phyloP scores from a whole-genome alignment of 2,113 vertebrate genomes.

The Xiphophorus couchianus region DNA sequence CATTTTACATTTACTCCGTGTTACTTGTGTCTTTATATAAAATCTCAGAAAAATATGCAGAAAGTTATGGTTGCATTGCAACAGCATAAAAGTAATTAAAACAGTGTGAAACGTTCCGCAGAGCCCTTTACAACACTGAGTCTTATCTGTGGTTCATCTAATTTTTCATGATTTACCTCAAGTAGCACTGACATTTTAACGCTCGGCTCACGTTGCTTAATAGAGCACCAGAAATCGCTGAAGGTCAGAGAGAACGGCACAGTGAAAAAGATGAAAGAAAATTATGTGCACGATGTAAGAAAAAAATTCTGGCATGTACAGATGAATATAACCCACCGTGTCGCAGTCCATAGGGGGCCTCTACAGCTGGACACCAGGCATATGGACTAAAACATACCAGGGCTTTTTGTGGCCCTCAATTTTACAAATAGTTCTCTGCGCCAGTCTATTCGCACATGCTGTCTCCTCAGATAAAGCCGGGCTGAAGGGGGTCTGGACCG shows the following conservation, averaged over 20 bases:
- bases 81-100: no score
- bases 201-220: background rate
- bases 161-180: background rate
- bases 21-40: no score
- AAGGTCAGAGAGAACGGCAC: conserved; percentile 16
- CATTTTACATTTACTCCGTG: no score
- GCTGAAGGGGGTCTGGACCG: conserved; percentile 25
- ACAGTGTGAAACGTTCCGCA: no score
- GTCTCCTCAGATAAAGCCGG: conserved; percentile 64
- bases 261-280: conserved; percentile 26
- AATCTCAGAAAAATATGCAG: no score
- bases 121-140: no score
- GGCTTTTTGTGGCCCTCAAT: conserved; percentile 31
- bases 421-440: conserved; percentile 53
- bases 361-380: conserved; percentile 45
- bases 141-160: background rate
- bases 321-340: conserved; percentile 31
- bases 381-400: conserved; percentile 29
- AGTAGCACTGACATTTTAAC: background rate
- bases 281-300: conserved; percentile 40
- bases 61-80: no score
- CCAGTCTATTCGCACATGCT: conserved; percentile 44
- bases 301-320: conserved; percentile 37
- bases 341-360: conserved; percentile 26
- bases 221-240: conserved; percentile 5